phyloP scores from a whole-genome alignment of 2,888 invertebrate genomes.

The Chirona hameri region DNA sequence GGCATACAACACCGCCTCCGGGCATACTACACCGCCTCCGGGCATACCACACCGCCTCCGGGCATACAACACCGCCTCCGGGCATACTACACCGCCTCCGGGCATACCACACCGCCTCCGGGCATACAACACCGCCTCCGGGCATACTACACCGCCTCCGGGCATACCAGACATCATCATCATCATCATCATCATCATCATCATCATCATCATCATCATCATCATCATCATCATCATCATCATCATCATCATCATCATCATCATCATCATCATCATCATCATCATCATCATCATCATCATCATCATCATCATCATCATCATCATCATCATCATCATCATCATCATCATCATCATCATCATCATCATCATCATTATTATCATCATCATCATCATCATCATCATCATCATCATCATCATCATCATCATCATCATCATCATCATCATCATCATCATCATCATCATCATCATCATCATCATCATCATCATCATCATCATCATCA shows the following conservation, averaged over 20 bases:
- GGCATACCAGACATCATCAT: too few species aligned
- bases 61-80: too few species aligned
- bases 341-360: conserved; percentile 22
- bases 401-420: conserved; percentile 22
- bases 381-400: conserved; percentile 22
- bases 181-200: too few species aligned
- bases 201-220: too few species aligned
- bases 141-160: too few species aligned
- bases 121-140: too few species aligned
- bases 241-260: conserved; percentile 22
- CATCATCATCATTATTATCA: conserved; percentile 22
- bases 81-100: too few species aligned
- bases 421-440: conserved; percentile 22
- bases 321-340: conserved; percentile 22
- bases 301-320: conserved; percentile 22
- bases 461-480: conserved; percentile 22
- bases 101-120: too few species aligned
- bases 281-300: conserved; percentile 22
- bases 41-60: too few species aligned
- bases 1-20: too few species aligned
- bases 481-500: background rate
- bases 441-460: conserved; percentile 22
- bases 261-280: conserved; percentile 22
- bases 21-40: too few species aligned
- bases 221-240: conserved; percentile 22